Base-by-base conservation (phyloP, 2,113 vertebrate genomes). In the Sprattus sprattus region DNA sequence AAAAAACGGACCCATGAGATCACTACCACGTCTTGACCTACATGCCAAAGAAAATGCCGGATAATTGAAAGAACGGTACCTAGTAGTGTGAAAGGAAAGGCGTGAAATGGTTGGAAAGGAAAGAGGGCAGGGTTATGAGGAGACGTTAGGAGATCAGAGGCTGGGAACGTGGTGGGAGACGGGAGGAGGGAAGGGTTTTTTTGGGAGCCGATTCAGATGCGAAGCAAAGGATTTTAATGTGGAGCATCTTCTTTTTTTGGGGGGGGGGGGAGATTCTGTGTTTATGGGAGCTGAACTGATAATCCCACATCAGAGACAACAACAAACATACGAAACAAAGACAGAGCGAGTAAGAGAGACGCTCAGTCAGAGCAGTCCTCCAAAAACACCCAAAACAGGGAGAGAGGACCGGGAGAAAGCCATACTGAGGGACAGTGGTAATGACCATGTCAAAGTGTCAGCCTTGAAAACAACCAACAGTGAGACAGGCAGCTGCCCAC, bases 401-500 rank as follows among this genome's bases (percentile, higher is more conserved):
- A 54, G 87, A 64, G 75, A 52, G 45, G 64, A 57, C 60, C 7
- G 83, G 81, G 44, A 84, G 82, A 86, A 78, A 50, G 20, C 32
- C 39, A n/a, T 49, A 5, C 81, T 89, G 86, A 86, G 82, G 83
- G 89, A 89, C 89, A 87, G 83, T n/a, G 25, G 45, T 87, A 91
- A 89, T 84, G 84, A 88, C 86, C 87, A 87, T 90, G 84, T 86
- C 88, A 91, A 91, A 86, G 83, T 60, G 28, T 44, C 91, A 89
- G 88, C 88, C 92, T 92, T 90, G 91, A 92, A 90, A 82, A 90
- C 88, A 86, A 86, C 32, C 84, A 87, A 50, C 87, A 92, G 71
- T 39, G 11, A 78, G 92, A 94, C 93, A 39, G 92, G 94, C 93
- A 91, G 90, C 89, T 88, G 89, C 91, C 88, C 75, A 88, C 82